These are phyloP conservation scores for Tetrao urogallus DNA, from an alignment of 2,113 vertebrate genomes.

Conservation along the genomic window DNA sequence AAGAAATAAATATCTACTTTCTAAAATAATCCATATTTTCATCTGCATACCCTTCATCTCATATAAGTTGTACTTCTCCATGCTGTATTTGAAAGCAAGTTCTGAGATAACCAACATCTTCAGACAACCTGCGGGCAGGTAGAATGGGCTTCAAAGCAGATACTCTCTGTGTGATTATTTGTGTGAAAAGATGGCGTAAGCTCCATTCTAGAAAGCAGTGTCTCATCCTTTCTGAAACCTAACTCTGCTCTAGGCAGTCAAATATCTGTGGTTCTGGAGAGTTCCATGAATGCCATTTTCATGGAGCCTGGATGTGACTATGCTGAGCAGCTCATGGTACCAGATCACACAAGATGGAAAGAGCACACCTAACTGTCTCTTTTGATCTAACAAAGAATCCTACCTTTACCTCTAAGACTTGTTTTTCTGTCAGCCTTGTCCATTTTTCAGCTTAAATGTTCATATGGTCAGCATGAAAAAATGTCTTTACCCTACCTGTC, in stretches of 20 bases:
- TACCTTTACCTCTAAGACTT: background rate
- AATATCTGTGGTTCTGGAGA: background rate
- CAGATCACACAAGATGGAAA: background rate
- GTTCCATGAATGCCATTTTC: background rate
- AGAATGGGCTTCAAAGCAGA: background rate
- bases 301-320: background rate
- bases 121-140: background rate
- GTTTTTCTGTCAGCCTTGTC: background rate
- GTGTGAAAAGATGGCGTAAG: background rate
- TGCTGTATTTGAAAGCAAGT: conserved; percentile 13
- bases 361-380: background rate
- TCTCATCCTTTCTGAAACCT: background rate
- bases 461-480: background rate
- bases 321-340: background rate
- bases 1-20: background rate
- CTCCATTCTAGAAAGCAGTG: background rate
- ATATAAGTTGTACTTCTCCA: background rate
- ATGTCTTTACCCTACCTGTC: background rate
- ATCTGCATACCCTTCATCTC: background rate
- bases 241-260: background rate
- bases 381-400: background rate
- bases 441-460: background rate
- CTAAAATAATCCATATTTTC: background rate
- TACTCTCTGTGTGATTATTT: background rate
- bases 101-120: background rate